These are phyloP conservation scores for Centroberyx gerrardi DNA, from an alignment of 2,797 vertebrate genomes.

Conservation along the genomic window DNA sequence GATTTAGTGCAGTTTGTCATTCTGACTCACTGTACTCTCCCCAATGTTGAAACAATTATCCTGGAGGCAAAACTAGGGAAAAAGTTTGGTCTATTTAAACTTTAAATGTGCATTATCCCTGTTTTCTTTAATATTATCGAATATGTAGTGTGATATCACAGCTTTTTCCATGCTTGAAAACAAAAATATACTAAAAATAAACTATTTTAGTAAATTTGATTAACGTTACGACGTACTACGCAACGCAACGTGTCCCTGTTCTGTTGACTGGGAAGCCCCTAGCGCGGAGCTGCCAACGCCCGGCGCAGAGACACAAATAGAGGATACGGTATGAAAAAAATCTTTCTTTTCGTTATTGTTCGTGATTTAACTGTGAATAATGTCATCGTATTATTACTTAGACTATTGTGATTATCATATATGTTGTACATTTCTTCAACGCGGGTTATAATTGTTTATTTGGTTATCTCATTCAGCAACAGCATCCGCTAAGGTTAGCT, in stretches of 20 bases:
- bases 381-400: too few relatives aligned
- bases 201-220: neutral
- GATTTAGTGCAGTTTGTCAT: too few relatives aligned
- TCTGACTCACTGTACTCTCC: too few relatives aligned
- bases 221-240: constrained; percentile 42
- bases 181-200: too few relatives aligned
- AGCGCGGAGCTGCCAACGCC: constrained; percentile 89
- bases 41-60: too few relatives aligned
- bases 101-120: too few relatives aligned
- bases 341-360: neutral
- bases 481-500: constrained; percentile 71
- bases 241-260: constrained; percentile 82
- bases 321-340: constrained; percentile 79
- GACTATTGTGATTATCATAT: accelerated
- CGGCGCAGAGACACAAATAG: constrained; percentile 84
- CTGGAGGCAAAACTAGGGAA: too few relatives aligned
- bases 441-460: neutral
- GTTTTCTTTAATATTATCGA: too few relatives aligned
- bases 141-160: too few relatives aligned
- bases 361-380: accelerated
- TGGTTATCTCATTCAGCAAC: constrained; percentile 21
- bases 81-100: too few relatives aligned
- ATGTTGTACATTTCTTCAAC: neutral
- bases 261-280: constrained; percentile 85
- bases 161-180: too few relatives aligned